A percentile compares a stretch with the other conserved stretches of the same genome.
These are phyloP conservation scores for Otolemur crassicaudatus DNA, from an alignment of 2,797 vertebrate species.

Conservation along the genomic window DNA sequence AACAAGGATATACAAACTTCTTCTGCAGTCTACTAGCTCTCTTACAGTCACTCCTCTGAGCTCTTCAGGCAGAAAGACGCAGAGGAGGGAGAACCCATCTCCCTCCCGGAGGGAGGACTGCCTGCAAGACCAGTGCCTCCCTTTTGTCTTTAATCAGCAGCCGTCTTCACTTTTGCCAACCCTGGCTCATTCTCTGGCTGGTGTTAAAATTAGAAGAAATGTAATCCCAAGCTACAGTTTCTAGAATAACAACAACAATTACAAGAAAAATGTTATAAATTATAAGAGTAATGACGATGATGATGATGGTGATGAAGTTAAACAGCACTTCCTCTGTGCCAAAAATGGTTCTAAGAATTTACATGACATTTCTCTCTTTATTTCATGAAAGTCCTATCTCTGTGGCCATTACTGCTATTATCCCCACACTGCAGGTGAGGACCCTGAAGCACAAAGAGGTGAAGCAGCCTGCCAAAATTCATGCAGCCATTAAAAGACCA, in stretches of 20 bases:
- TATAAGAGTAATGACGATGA: neutral
- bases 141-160: neutral
- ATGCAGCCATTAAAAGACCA: neutral
- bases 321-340: neutral
- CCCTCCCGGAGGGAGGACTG: neutral
- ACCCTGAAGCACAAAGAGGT: neutral
- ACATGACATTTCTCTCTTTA: slow-evolving; percentile 1
- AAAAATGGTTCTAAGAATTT: slow-evolving; percentile 16
- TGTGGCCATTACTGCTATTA: neutral
- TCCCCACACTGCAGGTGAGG: neutral
- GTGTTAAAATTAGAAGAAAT: slow-evolving; percentile 29
- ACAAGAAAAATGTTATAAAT: slow-evolving; percentile 19
- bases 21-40: neutral
- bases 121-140: neutral
- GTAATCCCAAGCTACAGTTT: neutral
- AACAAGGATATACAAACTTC: neutral
- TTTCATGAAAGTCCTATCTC: neutral
- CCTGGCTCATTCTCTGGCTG: neutral
- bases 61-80: neutral
- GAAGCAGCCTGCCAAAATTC: neutral
- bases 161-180: neutral
- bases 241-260: neutral
- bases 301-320: neutral
- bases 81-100: neutral
- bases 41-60: neutral